phyloP scores from a whole-genome alignment of 2,113 vertebrate species.

The Galbula dea region DNA sequence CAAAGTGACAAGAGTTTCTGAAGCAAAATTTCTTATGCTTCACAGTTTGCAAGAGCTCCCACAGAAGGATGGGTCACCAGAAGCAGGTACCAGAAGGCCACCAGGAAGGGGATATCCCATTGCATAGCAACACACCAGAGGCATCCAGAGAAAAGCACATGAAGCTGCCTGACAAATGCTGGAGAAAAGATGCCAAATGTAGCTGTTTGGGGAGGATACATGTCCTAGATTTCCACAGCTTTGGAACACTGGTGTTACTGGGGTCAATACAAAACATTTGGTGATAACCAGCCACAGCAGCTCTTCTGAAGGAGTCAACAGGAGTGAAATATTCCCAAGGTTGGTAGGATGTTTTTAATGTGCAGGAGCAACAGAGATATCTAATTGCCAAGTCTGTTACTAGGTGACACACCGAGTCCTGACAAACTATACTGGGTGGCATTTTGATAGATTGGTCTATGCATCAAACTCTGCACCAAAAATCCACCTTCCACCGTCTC shows the following conservation, averaged over 20 bases:
- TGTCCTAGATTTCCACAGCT: neutral
- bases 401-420: conserved; percentile 45
- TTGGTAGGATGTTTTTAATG: neutral
- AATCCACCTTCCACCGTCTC: neutral
- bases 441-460: neutral
- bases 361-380: neutral
- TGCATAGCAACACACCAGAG: neutral
- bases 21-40: neutral
- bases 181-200: neutral
- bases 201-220: neutral
- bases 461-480: neutral
- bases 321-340: neutral
- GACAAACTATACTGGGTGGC: conserved; percentile 3
- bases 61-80: neutral
- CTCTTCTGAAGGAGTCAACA: neutral
- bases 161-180: neutral
- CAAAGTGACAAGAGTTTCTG: neutral
- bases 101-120: neutral
- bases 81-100: neutral
- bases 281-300: neutral
- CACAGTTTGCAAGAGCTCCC: neutral
- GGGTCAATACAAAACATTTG: neutral
- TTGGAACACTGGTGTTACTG: neutral
- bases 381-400: conserved; percentile 49
- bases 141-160: neutral